These are phyloP conservation scores for Sylvilagus floridanus DNA, from an alignment of 2,797 vertebrate species.

Conservation along the genomic window DNA sequence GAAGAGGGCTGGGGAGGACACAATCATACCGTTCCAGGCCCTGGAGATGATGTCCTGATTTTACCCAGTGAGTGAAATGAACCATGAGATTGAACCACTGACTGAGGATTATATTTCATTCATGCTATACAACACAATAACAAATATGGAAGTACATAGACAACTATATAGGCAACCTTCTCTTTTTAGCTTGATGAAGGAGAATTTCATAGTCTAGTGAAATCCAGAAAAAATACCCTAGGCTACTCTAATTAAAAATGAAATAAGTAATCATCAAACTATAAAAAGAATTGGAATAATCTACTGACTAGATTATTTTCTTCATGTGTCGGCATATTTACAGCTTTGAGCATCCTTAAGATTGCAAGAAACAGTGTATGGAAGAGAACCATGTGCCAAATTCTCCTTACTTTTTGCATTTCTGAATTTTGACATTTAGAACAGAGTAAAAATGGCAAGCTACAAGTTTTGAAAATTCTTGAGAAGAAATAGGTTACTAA, in stretches of 20 bases:
- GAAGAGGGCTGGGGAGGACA: conserved; percentile 86
- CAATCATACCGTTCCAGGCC: conserved; percentile 77
- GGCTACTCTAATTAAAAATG: neutral
- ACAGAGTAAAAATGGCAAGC: neutral
- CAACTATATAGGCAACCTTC: neutral
- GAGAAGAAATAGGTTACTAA: neutral
- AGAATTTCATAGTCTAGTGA: neutral
- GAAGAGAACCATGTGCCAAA: conserved; percentile 6
- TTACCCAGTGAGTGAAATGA: conserved; percentile 85
- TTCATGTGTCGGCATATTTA: neutral
- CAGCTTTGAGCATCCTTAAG: neutral
- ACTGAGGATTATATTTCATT: neutral
- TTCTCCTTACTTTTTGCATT: neutral
- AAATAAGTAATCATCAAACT: neutral
- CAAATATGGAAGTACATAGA: neutral
- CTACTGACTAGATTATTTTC: neutral
- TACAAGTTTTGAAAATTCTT: conserved; percentile 4
- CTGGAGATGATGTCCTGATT: conserved; percentile 87
- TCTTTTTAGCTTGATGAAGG: neutral
- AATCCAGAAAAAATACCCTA: neutral
- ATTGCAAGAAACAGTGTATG: neutral
- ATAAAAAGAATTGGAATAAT: neutral
- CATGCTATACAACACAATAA: neutral
- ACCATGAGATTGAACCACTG: neutral
- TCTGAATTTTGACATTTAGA: neutral